Evolutionary conservation across 2,888 invertebrate species (phyloP), one percentile per base, ranked within the genome.

Genomic region (Nudaria mundana): DNA sequence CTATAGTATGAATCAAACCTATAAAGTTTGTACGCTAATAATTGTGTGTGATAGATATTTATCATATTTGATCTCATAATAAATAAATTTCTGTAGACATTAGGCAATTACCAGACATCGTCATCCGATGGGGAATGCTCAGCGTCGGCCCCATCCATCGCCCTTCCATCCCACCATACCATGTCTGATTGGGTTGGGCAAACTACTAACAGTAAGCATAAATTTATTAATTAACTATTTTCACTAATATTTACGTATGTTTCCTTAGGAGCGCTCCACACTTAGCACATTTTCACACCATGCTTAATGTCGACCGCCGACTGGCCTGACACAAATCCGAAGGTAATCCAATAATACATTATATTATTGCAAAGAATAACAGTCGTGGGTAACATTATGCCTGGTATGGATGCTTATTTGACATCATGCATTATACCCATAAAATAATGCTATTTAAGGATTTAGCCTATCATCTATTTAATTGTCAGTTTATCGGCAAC

Each of bases 181-280:
- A 87, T 94, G 63, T 94, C 94, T 29, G 96, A 96, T 81, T 96
- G 96, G 95, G 92, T 95, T 81, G 96, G 95, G 44, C 93, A 96
- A 48, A 96, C 96, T 29, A 95, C 96, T 61, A 97, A 97, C 79
- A 96, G 96, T 90, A 90, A 87, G 80, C 67, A 71, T 64, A 50
- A 44, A 56, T 63, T 58, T 52, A 48, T 56, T 54, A 45, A 46
- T 41, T 26, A 20, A 39, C 25, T 31, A 37, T 40, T 40, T 29
- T 26, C 40, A 35, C 44, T 40, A 42, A 16, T 30, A 13, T 41
- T 13, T 30, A 30, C 12, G 26, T 30, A 30, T 30, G 29, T 36
- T 37, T 30, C 14, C 37, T 20, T 30, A 37, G 30, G 25, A 40
- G 15, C 25, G 16, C 30, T 30, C 29, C 23, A 23, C 29, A 29